phyloP scores from a whole-genome alignment of 2,797 vertebrate species.

The Manis crassicaudata region DNA sequence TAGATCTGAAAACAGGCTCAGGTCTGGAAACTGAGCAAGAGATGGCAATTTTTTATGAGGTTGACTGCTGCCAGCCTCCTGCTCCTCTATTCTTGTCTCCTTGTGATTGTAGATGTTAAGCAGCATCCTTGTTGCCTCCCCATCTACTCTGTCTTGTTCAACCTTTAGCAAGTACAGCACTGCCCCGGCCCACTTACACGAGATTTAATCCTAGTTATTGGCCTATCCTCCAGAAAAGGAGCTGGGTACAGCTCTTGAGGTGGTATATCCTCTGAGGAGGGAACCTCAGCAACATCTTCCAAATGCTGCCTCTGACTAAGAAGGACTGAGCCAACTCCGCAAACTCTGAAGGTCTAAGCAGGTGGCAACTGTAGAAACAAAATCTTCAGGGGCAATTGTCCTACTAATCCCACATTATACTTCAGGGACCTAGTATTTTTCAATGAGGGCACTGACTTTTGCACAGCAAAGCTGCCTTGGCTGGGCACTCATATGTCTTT shows the following conservation, averaged over 20 bases:
- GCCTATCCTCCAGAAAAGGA: background rate
- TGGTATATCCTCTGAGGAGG: background rate
- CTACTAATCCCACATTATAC: background rate
- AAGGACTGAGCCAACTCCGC: background rate
- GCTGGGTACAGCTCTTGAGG: background rate
- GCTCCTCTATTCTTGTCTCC: background rate
- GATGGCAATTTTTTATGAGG: background rate
- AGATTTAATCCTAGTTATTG: background rate
- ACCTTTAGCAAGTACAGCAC: background rate
- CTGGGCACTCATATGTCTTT: background rate
- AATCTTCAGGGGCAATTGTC: background rate
- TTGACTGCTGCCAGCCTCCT: background rate
- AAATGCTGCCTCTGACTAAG: background rate
- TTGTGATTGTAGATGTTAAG: background rate
- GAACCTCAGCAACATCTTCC: background rate
- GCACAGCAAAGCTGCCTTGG: background rate
- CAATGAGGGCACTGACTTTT: background rate
- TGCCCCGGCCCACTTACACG: background rate
- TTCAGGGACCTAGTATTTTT: constrained; percentile 5
- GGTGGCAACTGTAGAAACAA: background rate
- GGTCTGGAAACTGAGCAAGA: background rate
- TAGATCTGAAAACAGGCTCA: background rate
- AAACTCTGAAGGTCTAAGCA: background rate
- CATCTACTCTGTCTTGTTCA: background rate
- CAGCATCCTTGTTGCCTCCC: background rate